Evolutionary conservation across 1,140 invertebrate genomes (phyloP).

Genomic region (Grapholita molesta): DNA sequence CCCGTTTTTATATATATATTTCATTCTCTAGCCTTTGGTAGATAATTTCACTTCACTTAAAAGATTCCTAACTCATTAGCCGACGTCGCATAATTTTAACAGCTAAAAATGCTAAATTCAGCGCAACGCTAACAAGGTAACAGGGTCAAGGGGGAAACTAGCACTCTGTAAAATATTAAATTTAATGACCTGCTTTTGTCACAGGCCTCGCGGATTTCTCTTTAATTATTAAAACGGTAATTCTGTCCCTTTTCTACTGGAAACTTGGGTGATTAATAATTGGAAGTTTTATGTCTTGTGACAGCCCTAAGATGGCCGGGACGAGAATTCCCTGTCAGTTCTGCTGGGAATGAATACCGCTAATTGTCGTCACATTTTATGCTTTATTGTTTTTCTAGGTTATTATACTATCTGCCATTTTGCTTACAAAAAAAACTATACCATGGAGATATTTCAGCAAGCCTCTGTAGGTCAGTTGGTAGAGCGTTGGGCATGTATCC

Average conservation of each 20-base stretch:
- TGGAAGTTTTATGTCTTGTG: conserved; percentile 3
- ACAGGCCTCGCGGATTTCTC: conserved; percentile 17
- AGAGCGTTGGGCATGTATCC: no score
- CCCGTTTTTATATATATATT: no score
- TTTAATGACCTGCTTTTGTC: conserved; percentile 40
- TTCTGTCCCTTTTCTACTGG: conserved; percentile 17
- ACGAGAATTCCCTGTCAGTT: neutral
- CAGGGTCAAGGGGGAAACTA: conserved; percentile 35
- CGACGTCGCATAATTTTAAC: neutral
- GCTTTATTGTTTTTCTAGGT: neutral
- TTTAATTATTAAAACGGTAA: conserved; percentile 39
- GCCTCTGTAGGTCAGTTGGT: no score
- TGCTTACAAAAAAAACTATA: no score
- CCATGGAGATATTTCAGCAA: no score
- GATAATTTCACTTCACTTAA: neutral
- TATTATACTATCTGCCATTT: no score
- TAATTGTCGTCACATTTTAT: neutral
- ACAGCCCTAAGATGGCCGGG: neutral
- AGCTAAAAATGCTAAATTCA: neutral
- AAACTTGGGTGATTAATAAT: conserved; percentile 9
- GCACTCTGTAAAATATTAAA: conserved; percentile 37
- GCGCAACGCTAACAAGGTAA: conserved; percentile 3
- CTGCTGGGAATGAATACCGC: neutral
- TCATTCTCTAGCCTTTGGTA: no score
- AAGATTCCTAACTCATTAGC: neutral